Conservation (phyloP, 2,113 vertebrate species). For the Phodopus roborovskii region DNA sequence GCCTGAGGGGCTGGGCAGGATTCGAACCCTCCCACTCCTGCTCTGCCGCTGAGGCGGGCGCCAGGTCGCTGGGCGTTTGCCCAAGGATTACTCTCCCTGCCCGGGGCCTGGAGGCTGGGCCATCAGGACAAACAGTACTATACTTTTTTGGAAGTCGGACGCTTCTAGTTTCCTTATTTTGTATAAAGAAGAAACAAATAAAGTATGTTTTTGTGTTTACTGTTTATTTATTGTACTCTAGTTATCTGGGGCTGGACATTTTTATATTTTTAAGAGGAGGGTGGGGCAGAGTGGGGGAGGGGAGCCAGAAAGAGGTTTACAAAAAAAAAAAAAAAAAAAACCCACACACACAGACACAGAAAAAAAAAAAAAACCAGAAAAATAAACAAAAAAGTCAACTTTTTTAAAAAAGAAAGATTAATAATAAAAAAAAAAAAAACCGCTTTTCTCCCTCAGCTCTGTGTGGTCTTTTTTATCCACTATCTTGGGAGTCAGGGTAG, state of each 20-base stretch:
- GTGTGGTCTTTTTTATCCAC: slow-evolving; percentile 50
- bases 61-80: slow-evolving; percentile 49
- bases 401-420: slow-evolving; percentile 80
- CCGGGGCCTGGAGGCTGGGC: slow-evolving; percentile 77
- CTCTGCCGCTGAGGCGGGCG: not conserved
- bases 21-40: slow-evolving; percentile 38
- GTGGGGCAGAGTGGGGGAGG: slow-evolving; percentile 58
- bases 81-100: slow-evolving; percentile 43
- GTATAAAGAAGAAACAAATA: slow-evolving; percentile 92
- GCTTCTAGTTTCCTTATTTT: slow-evolving; percentile 93
- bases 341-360: not conserved
- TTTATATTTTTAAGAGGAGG: slow-evolving; percentile 85
- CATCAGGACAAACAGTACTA: slow-evolving; percentile 87
- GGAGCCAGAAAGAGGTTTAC: slow-evolving; percentile 78
- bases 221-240: slow-evolving; percentile 91
- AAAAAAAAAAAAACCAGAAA: not conserved
- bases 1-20: slow-evolving; percentile 43
- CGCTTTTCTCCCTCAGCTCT: slow-evolving; percentile 70
- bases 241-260: slow-evolving; percentile 82
- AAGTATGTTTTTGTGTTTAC: slow-evolving; percentile 92
- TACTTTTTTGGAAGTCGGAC: slow-evolving; percentile 87
- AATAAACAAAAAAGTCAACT: slow-evolving; percentile 23
- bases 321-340: slow-evolving; percentile 64
- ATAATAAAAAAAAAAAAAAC: slow-evolving; percentile 74
- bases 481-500: not conserved